Percentiles rank a stretch among this genome's conserved stretches.
Conservation (phyloP, 2,888 invertebrate genomes). For the Amphipyra berbera region DNA sequence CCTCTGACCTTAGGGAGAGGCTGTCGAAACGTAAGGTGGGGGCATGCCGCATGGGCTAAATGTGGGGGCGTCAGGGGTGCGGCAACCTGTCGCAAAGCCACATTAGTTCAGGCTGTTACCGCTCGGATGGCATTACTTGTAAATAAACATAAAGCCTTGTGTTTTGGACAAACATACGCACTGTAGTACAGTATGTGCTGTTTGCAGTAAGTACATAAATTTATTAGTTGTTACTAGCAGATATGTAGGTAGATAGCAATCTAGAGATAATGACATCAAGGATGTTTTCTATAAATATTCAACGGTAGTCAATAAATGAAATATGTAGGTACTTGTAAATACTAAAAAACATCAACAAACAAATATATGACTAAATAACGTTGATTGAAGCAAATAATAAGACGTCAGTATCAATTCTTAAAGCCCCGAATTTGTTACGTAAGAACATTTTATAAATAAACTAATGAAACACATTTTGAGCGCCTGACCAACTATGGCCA, state of each 20-base stretch:
- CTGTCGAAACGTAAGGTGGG: conserved; percentile 23
- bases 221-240: neutral
- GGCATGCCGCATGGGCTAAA: conserved; percentile 17
- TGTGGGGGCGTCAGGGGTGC: conserved; percentile 40
- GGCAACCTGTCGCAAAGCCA: conserved; percentile 39
- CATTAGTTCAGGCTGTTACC: conserved; percentile 39
- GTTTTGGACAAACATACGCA: neutral
- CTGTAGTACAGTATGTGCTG: too few species aligned
- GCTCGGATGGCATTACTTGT: conserved; percentile 39
- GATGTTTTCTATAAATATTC: neutral
- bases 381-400: conserved; percentile 20
- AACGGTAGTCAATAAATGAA: neutral
- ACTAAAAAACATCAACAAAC: too few species aligned
- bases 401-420: conserved; percentile 12
- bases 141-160: conserved; percentile 24
- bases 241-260: neutral
- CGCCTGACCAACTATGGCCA: conserved; percentile 31
- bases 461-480: conserved; percentile 18
- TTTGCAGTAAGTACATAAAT: too few species aligned
- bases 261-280: neutral
- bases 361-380: neutral
- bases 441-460: conserved; percentile 29
- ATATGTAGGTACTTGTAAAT: too few species aligned
- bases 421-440: conserved; percentile 10
- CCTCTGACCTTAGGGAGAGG: conserved; percentile 11